Evolutionary conservation across 2,888 invertebrate species (phyloP).

Genomic region (Hydropsyche betteni): DNA sequence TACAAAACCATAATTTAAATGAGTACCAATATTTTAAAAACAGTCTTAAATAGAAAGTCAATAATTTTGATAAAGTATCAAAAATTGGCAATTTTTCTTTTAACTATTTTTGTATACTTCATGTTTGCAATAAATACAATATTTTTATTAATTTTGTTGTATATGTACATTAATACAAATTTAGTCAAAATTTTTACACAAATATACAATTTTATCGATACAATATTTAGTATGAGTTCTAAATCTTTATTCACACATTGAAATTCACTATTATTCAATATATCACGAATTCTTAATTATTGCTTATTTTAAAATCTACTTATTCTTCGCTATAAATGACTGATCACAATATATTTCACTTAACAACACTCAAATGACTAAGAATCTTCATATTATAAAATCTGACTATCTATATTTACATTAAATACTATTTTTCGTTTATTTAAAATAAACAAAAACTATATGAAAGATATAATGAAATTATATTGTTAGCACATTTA

Average conservation of each 20-base stretch:
- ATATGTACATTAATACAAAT: neutral
- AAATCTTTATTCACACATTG: neutral
- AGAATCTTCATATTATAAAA: neutral
- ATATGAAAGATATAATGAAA: too few relatives aligned
- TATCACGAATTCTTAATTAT: constrained; percentile 35
- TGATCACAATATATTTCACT: constrained; percentile 13
- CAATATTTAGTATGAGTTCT: neutral
- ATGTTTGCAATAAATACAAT: neutral
- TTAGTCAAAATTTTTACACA: neutral
- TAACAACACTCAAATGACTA: constrained; percentile 23
- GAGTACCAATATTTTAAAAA: too few relatives aligned
- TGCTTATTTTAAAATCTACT: constrained; percentile 32
- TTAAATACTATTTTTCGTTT: too few relatives aligned
- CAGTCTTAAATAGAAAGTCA: neutral
- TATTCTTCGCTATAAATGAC: neutral
- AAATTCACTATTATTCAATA: constrained; percentile 5
- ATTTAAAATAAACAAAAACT: too few relatives aligned
- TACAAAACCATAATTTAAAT: too few relatives aligned
- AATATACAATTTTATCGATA: neutral
- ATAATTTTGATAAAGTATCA: constrained; percentile 2
- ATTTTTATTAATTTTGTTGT: neutral
- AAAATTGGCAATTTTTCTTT: neutral
- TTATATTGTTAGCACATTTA: neutral
- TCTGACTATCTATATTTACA: neutral
- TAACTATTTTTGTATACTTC: neutral